A percentile compares a stretch with the other conserved stretches of the same genome.
phyloP scores from a whole-genome alignment of 2,888 invertebrate species.

The Troides helena region DNA sequence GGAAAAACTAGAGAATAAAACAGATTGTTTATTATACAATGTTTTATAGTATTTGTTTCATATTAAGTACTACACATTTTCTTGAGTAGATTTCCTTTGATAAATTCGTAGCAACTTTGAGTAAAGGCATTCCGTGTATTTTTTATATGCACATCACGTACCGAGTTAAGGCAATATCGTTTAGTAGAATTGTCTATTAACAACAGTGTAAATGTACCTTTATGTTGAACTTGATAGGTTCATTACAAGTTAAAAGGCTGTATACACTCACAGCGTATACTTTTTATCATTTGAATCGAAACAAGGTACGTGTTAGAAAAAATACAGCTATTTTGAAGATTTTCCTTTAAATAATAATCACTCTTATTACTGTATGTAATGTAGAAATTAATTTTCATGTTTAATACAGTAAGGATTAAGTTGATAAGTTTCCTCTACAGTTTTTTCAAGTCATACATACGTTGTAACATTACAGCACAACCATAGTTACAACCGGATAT shows the following conservation, averaged over 20 bases:
- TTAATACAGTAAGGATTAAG: too few relatives aligned
- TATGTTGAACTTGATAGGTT: conserved; percentile 20
- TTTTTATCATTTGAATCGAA: not conserved
- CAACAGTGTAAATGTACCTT: conserved; percentile 28
- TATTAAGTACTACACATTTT: not conserved
- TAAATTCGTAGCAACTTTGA: conserved; percentile 27
- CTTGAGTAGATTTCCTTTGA: conserved; percentile 20
- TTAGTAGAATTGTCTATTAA: conserved; percentile 29
- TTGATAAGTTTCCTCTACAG: too few relatives aligned
- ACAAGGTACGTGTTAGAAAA: not conserved
- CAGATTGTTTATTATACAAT: not conserved
- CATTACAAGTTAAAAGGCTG: conserved; percentile 19
- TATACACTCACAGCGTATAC: not conserved
- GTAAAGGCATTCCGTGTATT: conserved; percentile 26
- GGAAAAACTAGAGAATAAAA: too few relatives aligned
- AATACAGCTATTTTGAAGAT: too few relatives aligned
- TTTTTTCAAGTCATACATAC: too few relatives aligned
- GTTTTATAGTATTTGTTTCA: not conserved
- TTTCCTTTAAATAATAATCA: too few relatives aligned
- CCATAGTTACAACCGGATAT: too few relatives aligned
- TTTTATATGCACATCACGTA: conserved; percentile 30
- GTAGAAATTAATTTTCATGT: too few relatives aligned
- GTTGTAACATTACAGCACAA: too few relatives aligned
- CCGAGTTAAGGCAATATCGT: conserved; percentile 25
- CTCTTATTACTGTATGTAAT: too few relatives aligned